Evolutionary conservation across 2,113 vertebrate genomes (phyloP).

Genomic region (Halichoeres trimaculatus): DNA sequence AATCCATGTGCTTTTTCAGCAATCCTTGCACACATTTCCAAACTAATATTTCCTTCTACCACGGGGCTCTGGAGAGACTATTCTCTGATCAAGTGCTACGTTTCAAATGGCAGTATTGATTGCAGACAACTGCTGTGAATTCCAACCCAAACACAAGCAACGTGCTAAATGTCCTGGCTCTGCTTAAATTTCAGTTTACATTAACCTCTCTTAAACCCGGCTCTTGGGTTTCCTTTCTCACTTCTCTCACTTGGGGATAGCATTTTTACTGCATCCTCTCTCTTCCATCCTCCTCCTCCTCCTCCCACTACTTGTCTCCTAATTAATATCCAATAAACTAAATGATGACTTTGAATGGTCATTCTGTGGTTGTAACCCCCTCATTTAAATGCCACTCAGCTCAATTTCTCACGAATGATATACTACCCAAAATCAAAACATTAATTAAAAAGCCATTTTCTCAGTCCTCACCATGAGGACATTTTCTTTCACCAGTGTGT

Average conservation of each 20-base stretch:
- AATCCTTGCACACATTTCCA: not conserved
- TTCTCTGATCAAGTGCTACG: not conserved
- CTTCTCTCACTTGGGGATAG: slow-evolving; percentile 25
- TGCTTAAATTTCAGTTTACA: slow-evolving; percentile 32
- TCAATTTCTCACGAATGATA: slow-evolving; percentile 68
- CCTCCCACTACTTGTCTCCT: slow-evolving; percentile 35
- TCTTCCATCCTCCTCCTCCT: not conserved
- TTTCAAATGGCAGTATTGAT: slow-evolving; percentile 26
- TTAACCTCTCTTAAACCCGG: slow-evolving; percentile 27
- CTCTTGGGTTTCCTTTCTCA: slow-evolving; percentile 15
- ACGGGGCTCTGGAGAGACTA: not conserved
- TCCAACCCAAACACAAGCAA: slow-evolving; percentile 1
- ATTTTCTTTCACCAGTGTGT: slow-evolving; percentile 63
- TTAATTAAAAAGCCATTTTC: slow-evolving; percentile 77
- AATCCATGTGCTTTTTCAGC: slow-evolving; percentile 9
- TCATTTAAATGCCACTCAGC: slow-evolving; percentile 72
- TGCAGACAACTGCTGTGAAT: not conserved
- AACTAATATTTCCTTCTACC: not conserved
- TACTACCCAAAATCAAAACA: slow-evolving; percentile 72
- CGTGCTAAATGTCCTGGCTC: slow-evolving; percentile 1
- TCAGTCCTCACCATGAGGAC: slow-evolving; percentile 58
- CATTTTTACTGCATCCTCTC: slow-evolving; percentile 11
- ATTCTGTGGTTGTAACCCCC: slow-evolving; percentile 64
- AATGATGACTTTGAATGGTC: slow-evolving; percentile 70
- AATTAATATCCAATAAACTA: slow-evolving; percentile 74